phyloP scores from a whole-genome alignment of 2,797 vertebrate genomes.

The Artibeus jamaicensis region DNA sequence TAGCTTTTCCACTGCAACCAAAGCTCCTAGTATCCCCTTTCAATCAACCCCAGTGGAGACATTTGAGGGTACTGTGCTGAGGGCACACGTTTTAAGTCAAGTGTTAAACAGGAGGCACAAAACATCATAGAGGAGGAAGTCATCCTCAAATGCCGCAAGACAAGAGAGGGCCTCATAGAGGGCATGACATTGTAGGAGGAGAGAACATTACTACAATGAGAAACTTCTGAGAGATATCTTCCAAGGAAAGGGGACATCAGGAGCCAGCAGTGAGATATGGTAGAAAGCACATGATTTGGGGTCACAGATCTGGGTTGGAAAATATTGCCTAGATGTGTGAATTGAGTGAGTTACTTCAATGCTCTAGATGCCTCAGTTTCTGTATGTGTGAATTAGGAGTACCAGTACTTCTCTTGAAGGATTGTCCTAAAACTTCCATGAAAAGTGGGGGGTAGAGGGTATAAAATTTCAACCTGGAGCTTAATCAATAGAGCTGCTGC shows the following conservation, averaged over 20 bases:
- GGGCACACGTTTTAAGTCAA: background rate
- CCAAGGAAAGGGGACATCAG: background rate
- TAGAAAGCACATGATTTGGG: background rate
- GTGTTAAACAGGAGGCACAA: background rate
- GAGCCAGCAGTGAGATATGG: background rate
- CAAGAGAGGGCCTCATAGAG: background rate
- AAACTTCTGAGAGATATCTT: background rate
- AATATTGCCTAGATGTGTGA: background rate
- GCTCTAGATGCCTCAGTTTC: background rate
- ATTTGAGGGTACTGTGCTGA: background rate
- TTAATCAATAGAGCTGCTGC: background rate
- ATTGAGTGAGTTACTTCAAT: background rate
- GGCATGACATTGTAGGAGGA: background rate
- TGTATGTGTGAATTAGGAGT: background rate
- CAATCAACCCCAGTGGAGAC: background rate
- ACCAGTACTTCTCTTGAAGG: background rate
- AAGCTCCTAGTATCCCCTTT: background rate
- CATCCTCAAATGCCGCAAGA: background rate
- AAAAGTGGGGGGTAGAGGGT: background rate
- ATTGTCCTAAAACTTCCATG: background rate
- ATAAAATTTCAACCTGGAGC: background rate
- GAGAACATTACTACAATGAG: background rate
- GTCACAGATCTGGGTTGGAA: background rate
- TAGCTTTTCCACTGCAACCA: constrained; percentile 15
- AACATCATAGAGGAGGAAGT: background rate